phyloP scores from a whole-genome alignment of 1,140 invertebrate genomes.

The Drosophila guanche region DNA sequence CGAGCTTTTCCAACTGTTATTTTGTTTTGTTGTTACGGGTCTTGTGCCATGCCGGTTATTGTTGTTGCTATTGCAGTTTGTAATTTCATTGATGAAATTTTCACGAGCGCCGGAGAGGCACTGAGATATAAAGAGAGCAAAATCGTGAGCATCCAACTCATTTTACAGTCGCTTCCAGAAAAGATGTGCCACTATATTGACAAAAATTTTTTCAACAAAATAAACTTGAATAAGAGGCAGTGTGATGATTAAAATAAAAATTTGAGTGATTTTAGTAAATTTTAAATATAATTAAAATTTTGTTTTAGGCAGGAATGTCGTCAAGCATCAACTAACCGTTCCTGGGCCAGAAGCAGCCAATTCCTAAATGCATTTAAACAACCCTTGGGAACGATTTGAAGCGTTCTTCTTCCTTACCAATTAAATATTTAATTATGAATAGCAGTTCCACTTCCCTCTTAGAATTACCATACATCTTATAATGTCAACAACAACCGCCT shows the following conservation, averaged over 20 bases:
- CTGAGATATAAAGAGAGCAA: not conserved
- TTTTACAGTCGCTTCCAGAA: conserved; percentile 46
- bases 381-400: too few relatives aligned
- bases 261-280: too few relatives aligned
- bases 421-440: too few relatives aligned
- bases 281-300: too few relatives aligned
- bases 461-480: too few relatives aligned
- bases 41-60: conserved; percentile 69
- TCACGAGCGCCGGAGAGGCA: conserved; percentile 10
- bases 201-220: conserved; percentile 17
- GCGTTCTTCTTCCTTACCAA: too few relatives aligned
- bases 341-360: too few relatives aligned
- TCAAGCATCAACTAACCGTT: too few relatives aligned
- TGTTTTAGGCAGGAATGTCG: too few relatives aligned
- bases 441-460: too few relatives aligned
- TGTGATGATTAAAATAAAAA: too few relatives aligned
- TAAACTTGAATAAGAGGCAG: conserved; percentile 1
- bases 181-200: not conserved
- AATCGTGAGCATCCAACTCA: not conserved
- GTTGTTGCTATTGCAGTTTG: conserved; percentile 59
- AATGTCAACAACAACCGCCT: conserved; percentile 4
- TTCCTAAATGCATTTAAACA: too few relatives aligned
- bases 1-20: conserved; percentile 63
- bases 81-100: conserved; percentile 76
- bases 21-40: conserved; percentile 55